Conservation (phyloP, 2,888 invertebrate genomes). For the Exephanes ischioxanthus region DNA sequence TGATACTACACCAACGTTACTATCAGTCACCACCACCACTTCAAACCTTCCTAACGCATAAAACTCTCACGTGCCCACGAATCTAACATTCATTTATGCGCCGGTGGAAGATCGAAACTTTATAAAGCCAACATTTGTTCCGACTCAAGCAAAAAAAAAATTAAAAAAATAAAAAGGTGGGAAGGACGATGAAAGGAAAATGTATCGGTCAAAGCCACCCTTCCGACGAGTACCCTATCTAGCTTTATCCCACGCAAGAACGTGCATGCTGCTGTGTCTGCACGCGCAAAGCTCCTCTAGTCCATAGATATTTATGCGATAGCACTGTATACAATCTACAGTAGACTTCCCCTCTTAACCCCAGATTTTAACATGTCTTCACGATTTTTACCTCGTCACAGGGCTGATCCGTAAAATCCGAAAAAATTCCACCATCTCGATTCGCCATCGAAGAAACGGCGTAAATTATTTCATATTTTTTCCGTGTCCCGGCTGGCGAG, state of each 20-base stretch:
- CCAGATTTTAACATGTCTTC: not conserved
- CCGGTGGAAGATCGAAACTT: conserved; percentile 73
- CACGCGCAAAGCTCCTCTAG: conserved; percentile 25
- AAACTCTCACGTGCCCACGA: conserved; percentile 25
- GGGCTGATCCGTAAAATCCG: not conserved
- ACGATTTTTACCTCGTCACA: not conserved
- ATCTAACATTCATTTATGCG: conserved; percentile 79
- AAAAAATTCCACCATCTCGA: not conserved
- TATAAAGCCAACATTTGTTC: conserved; percentile 79
- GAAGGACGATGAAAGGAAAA: conserved; percentile 18
- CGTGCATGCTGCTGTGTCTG: conserved; percentile 17
- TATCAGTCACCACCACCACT: conserved; percentile 31
- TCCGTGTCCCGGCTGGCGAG: not conserved
- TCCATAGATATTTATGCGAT: conserved; percentile 55
- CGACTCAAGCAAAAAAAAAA: conserved; percentile 34
- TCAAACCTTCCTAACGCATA: conserved; percentile 17
- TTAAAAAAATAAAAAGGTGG: not conserved
- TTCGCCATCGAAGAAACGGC: too few species aligned
- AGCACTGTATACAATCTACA: not conserved
- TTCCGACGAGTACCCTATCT: conserved; percentile 36
- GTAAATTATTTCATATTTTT: conserved; percentile 9
- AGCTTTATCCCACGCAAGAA: conserved; percentile 33
- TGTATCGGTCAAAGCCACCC: conserved; percentile 40
- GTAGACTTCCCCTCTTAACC: not conserved
- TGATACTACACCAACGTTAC: conserved; percentile 40